Conservation (phyloP, 2,888 invertebrate genomes). For the Drosophila acutilabella region DNA sequence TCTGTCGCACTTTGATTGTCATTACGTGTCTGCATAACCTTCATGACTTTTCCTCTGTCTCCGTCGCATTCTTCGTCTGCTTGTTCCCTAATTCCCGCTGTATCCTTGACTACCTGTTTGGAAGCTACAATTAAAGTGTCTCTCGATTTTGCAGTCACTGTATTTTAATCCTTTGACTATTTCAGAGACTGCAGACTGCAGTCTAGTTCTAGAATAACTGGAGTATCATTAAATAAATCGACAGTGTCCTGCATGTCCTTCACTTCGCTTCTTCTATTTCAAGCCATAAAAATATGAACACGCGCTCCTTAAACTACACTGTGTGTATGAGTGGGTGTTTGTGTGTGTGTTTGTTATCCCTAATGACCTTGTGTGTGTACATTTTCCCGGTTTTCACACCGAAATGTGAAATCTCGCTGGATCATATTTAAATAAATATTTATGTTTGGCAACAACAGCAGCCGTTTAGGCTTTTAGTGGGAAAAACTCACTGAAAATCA, state of each 20-base stretch:
- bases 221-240: not conserved
- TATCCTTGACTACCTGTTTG: conserved; percentile 44
- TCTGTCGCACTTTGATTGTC: conserved; percentile 22
- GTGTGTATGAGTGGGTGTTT: conserved; percentile 8
- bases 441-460: conserved; percentile 52
- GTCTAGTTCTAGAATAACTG: conserved; percentile 20
- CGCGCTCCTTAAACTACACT: conserved; percentile 23
- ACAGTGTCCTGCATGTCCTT: conserved; percentile 43
- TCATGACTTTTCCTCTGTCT: conserved; percentile 19
- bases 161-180: conserved; percentile 56
- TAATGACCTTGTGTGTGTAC: conserved; percentile 40
- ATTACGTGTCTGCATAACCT: conserved; percentile 32
- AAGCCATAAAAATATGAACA: conserved; percentile 23
- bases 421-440: conserved; percentile 77
- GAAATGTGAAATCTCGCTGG: conserved; percentile 63
- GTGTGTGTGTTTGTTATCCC: conserved; percentile 25
- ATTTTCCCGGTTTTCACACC: conserved; percentile 70
- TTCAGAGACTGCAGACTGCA: not conserved
- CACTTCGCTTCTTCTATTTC: conserved; percentile 22
- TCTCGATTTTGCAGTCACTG: conserved; percentile 24
- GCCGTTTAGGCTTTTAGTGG: conserved; percentile 73
- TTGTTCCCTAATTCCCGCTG: not conserved
- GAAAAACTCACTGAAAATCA: conserved; percentile 40
- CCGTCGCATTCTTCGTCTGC: not conserved
- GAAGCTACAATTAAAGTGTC: conserved; percentile 49